Evolutionary conservation across 2,888 invertebrate species (phyloP).

Genomic region (Alloplasta piceator): DNA sequence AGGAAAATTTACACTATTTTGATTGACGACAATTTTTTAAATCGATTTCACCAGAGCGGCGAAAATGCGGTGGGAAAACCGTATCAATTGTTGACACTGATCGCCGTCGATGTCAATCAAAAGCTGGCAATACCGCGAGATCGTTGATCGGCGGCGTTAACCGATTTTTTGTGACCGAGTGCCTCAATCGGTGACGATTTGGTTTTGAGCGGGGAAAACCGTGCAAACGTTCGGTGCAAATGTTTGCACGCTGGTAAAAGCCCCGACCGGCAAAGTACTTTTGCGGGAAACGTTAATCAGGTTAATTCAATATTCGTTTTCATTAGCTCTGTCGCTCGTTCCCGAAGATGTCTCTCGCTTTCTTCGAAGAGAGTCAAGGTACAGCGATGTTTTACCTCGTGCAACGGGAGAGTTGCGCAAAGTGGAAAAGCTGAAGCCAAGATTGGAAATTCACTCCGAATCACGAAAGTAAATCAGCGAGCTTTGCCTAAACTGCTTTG

Average conservation of each 20-base stretch:
- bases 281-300: constrained; percentile 32
- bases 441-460: constrained; percentile 15
- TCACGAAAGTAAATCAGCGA: neutral
- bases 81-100: no score
- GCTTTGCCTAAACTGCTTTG: neutral
- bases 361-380: neutral
- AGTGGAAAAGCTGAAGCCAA: neutral
- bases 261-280: neutral
- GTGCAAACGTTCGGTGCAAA: neutral
- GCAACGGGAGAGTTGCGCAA: no score
- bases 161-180: neutral
- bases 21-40: no score
- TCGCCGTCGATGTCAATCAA: no score
- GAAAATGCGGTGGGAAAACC: no score
- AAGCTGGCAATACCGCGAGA: no score
- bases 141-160: no score
- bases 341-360: neutral
- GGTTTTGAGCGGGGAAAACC: neutral
- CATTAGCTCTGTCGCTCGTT: neutral
- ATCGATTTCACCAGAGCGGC: no score
- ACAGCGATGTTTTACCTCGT: no score
- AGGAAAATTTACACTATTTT: no score
- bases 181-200: neutral
- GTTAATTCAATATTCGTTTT: constrained; percentile 42
- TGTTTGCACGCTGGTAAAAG: constrained; percentile 1